Conservation (phyloP, 1,140 invertebrate genomes). For the Bombus breviceps region DNA sequence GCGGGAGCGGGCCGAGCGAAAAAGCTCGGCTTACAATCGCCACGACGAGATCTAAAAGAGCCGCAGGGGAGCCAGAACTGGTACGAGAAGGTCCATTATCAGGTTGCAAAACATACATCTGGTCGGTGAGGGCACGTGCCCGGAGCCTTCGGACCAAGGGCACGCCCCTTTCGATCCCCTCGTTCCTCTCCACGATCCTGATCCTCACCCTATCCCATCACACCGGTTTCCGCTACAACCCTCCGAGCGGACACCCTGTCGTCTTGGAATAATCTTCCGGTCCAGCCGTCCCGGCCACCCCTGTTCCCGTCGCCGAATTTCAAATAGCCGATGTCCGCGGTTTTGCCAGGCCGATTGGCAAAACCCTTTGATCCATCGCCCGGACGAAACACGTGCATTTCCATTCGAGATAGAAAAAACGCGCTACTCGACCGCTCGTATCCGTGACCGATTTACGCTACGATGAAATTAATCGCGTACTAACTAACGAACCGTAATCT, state of each 20-base stretch:
- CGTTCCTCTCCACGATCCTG: constrained; percentile 7
- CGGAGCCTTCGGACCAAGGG: constrained; percentile 70
- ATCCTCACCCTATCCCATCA: neutral
- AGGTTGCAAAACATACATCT: constrained; percentile 82
- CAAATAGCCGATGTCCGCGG: neutral
- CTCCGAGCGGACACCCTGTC: constrained; percentile 34
- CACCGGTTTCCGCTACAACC: constrained; percentile 11
- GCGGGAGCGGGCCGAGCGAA: constrained; percentile 67
- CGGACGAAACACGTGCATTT: too few relatives aligned
- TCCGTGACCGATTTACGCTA: constrained; percentile 11
- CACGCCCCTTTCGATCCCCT: constrained; percentile 69
- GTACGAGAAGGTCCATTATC: constrained; percentile 80
- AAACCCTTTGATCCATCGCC: neutral
- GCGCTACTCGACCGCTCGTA: neutral
- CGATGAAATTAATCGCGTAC: constrained; percentile 33
- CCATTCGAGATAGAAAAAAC: neutral
- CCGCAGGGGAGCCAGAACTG: constrained; percentile 76
- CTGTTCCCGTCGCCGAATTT: too few relatives aligned
- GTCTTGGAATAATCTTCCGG: constrained; percentile 45
- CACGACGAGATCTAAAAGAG: constrained; percentile 79
- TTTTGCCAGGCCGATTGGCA: neutral
- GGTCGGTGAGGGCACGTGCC: constrained; percentile 75
- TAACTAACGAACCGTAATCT: constrained; percentile 37
- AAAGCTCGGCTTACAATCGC: constrained; percentile 80
- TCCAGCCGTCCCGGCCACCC: too few relatives aligned